phyloP scores from a whole-genome alignment of 2,888 invertebrate species.

The Chironomus tentans region DNA sequence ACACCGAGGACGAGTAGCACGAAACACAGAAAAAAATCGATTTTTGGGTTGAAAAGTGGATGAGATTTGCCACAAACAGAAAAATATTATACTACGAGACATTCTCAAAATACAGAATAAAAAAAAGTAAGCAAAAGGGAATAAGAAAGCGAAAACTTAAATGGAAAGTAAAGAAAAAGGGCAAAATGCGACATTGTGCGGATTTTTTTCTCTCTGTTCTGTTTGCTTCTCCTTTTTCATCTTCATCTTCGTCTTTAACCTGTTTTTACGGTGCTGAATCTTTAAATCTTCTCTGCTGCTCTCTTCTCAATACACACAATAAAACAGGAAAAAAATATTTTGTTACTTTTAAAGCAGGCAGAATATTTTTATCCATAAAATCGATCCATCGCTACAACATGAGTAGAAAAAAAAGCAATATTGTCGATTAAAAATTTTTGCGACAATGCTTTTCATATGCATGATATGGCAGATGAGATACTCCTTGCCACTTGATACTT shows the following conservation, averaged over 20 bases:
- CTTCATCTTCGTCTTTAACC: background rate
- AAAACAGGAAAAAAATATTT: background rate
- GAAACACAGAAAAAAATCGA: background rate
- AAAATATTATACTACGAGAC: background rate
- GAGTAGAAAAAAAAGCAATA: background rate
- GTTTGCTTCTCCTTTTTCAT: background rate
- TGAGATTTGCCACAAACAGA: background rate
- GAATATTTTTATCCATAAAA: background rate
- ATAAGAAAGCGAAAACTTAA: slow-evolving; percentile 6
- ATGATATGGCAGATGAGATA: background rate
- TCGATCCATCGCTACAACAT: no score
- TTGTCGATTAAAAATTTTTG: background rate
- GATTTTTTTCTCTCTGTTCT: background rate
- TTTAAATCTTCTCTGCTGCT: background rate
- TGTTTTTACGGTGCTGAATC: background rate
- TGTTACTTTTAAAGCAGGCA: background rate
- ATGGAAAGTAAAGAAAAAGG: background rate
- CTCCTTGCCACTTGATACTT: background rate
- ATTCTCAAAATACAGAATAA: background rate
- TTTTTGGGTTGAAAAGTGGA: background rate
- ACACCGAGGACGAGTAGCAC: background rate
- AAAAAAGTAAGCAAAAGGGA: background rate
- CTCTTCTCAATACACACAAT: background rate
- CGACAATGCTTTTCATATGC: background rate
- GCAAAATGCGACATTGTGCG: slow-evolving; percentile 5